Base-by-base conservation (phyloP, 1,140 invertebrate species). In the Penaeus vannamei region DNA sequence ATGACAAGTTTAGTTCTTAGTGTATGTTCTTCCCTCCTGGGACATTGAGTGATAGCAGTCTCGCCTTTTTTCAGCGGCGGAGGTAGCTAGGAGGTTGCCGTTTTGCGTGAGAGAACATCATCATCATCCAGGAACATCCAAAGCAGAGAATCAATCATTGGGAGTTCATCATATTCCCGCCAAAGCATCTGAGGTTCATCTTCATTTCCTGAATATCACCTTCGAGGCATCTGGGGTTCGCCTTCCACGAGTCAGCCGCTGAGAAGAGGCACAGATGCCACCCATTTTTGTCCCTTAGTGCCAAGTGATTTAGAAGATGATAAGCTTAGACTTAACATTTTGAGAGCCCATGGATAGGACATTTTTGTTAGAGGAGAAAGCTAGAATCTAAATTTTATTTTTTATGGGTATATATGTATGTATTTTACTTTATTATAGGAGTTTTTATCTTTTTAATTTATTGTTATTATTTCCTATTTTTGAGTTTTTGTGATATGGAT, bases 231-330 rank as follows among this genome's bases (percentile, higher is more conserved):
- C 76, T 69, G 64, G 59, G 64, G 29, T 81, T 87, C 79, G 81
- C 80, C 61, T 87, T 82, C 80, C 86, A 87, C 81, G 72, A 64
- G 79, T 87, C 86, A 87, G 79, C 86, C 86, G 64, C 83, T 46
- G 32, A 83, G 86, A 81, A 72, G 86, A 82, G 83, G 86, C 86
- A 82, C 64, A 62, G 62, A 82, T 82, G 86, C 83, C 29, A 29
- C 53, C 86, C 86, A 72, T 23, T 87, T 82, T 82, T 69, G 62
- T 86, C 85, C 60, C 64, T 81, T 82, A 81, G 86, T 87, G 86
- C 86, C 86, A 87, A 87, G 86, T 87, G 83, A 36, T 85, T 85
- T 53, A 81, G 60, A 69, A 83, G 36, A 81, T 81, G 64, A 46
- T 19, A 72, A 46, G 53, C 53, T 53, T 53, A 53, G 53, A 53